A percentile compares a stretch with the other conserved stretches of the same genome.
phyloP scores from a whole-genome alignment of 2,888 invertebrate genomes.

The Serripes groenlandicus region DNA sequence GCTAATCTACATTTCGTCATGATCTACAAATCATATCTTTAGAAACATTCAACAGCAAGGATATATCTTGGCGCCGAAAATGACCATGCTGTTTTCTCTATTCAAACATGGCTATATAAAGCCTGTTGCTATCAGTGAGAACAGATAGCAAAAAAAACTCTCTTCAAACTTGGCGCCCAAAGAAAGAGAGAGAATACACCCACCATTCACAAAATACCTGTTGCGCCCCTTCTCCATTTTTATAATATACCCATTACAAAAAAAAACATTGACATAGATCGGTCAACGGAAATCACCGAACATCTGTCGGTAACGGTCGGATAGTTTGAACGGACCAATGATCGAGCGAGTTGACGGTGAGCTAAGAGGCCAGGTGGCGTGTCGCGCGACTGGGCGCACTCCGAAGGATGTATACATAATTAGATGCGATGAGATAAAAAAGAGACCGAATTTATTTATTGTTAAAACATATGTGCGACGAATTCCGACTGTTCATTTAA shows the following conservation, averaged over 20 bases:
- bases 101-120: too few species aligned
- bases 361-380: slow-evolving; percentile 12
- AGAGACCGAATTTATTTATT: slow-evolving; percentile 15
- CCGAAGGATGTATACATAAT: slow-evolving; percentile 14
- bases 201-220: slow-evolving; percentile 12
- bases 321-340: slow-evolving; percentile 11
- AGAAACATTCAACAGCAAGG: too few species aligned
- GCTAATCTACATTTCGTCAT: too few species aligned
- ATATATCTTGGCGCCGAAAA: too few species aligned
- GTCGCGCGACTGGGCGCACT: slow-evolving; percentile 7
- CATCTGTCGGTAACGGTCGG: slow-evolving; percentile 29
- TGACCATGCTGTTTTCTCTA: too few species aligned
- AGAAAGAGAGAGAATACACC: background rate
- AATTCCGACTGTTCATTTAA: slow-evolving; percentile 26
- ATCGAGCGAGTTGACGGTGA: background rate
- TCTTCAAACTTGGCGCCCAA: background rate
- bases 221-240: too few species aligned
- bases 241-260: too few species aligned
- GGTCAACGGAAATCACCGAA: slow-evolving; percentile 18
- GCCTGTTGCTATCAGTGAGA: too few species aligned
- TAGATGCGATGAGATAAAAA: slow-evolving; percentile 15
- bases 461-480: slow-evolving; percentile 26
- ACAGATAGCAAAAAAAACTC: background rate
- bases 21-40: too few species aligned
- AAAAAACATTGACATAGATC: slow-evolving; percentile 11